Percentiles rank a stretch among this genome's conserved stretches.
Conservation (phyloP, 2,113 vertebrate species). For the Brienomyrus brachyistius region DNA sequence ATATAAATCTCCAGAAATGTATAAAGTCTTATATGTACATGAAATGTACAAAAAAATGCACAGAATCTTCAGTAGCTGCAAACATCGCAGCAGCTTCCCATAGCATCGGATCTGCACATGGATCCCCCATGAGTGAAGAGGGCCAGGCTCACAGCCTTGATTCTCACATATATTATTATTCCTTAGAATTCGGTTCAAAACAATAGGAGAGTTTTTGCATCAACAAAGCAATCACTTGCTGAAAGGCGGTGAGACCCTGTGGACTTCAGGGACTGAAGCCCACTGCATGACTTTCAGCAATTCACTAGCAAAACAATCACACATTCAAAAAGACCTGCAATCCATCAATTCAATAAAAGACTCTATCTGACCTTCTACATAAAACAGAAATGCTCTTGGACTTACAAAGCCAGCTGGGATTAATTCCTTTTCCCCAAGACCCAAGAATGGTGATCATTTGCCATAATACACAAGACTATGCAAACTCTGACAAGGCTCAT, state of each 20-base stretch:
- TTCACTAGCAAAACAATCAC: neutral
- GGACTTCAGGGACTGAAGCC: neutral
- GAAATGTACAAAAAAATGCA: neutral
- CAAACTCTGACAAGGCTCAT: neutral
- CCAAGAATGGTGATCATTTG: neutral
- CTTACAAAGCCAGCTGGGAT: neutral
- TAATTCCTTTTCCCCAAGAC: neutral
- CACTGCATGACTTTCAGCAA: neutral
- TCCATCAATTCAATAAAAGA: neutral
- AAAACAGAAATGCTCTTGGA: neutral
- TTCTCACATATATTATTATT: neutral
- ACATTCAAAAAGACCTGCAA: neutral
- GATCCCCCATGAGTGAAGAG: neutral
- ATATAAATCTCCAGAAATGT: neutral
- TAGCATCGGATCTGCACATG: neutral
- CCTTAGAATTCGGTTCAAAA: neutral
- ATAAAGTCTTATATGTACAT: neutral
- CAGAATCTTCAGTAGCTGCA: neutral
- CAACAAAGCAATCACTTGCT: neutral
- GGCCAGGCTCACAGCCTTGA: neutral
- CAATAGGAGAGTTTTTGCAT: neutral
- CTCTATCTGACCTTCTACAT: neutral
- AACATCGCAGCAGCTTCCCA: neutral
- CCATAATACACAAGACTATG: neutral
- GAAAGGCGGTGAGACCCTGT: neutral